Evolutionary conservation across 1,140 invertebrate genomes (phyloP).

Genomic region (Lepeophtheirus salmonis): DNA sequence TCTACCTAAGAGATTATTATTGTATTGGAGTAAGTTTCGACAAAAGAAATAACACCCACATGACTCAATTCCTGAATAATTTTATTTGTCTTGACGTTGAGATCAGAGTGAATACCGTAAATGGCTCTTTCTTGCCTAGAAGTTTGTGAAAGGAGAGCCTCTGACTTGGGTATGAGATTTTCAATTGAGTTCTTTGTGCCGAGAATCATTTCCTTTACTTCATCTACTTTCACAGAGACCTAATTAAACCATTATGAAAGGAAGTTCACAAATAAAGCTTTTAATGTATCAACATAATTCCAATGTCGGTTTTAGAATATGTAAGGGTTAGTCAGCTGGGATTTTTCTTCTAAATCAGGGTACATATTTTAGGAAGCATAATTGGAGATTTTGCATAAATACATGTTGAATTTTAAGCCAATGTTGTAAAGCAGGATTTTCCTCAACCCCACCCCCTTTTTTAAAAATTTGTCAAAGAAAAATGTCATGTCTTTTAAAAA

Average conservation of each 20-base stretch:
- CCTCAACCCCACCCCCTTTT: too few species aligned
- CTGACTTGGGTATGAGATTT: slow-evolving; percentile 59
- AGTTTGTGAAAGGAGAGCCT: slow-evolving; percentile 59
- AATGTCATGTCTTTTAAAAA: too few species aligned
- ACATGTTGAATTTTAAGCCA: background rate
- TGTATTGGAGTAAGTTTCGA: too few species aligned
- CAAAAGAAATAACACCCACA: too few species aligned
- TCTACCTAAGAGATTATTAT: too few species aligned
- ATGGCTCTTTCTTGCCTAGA: slow-evolving; percentile 66
- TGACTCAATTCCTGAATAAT: slow-evolving; percentile 68
- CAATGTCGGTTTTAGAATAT: background rate
- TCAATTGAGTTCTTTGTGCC: slow-evolving; percentile 66
- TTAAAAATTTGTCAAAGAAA: too few species aligned
- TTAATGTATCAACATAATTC: background rate
- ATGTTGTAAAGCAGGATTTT: too few species aligned
- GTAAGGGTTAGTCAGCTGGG: too few species aligned
- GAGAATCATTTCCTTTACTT: slow-evolving; percentile 67
- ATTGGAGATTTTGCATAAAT: background rate
- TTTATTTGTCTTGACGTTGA: slow-evolving; percentile 56
- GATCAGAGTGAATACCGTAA: slow-evolving; percentile 60
- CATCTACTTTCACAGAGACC: slow-evolving; percentile 67
- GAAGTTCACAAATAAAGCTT: too few species aligned
- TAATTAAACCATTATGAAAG: too few species aligned
- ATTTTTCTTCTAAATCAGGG: slow-evolving; percentile 19
- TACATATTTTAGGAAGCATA: slow-evolving; percentile 18